Percentiles rank a stretch among this genome's conserved stretches.
Conservation (phyloP, 2,113 vertebrate species). For the Mesoclemmys tuberculata region DNA sequence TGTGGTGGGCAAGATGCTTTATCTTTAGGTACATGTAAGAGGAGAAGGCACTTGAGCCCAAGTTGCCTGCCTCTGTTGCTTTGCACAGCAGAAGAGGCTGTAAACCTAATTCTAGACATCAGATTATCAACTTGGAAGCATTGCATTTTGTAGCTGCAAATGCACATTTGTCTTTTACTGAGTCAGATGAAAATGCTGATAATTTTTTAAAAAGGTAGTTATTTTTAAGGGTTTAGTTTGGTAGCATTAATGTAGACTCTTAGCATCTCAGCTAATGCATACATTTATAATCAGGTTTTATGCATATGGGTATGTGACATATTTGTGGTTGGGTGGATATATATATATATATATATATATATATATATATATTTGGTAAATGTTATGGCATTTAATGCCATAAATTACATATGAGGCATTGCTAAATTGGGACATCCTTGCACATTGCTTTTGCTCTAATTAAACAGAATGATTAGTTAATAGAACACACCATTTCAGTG, state of each 20-base stretch:
- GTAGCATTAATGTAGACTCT: not conserved
- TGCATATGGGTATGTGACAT: rapidly evolving
- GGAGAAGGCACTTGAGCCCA: not conserved
- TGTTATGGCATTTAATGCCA: not conserved
- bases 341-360: not conserved
- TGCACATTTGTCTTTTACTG: rapidly evolving
- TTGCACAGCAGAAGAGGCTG: not conserved
- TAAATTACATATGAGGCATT: rapidly evolving
- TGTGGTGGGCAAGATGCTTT: rapidly evolving
- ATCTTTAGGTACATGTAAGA: not conserved
- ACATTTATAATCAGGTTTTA: not conserved
- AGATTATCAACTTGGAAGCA: not conserved
- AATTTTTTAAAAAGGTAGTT: not conserved
- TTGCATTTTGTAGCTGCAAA: not conserved
- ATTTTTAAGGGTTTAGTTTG: not conserved
- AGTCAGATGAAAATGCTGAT: not conserved
- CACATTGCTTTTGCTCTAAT: not conserved
- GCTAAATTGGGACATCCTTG: rapidly evolving
- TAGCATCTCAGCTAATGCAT: not conserved
- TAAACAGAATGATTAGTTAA: not conserved
- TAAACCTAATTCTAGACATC: not conserved
- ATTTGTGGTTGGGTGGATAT: not conserved
- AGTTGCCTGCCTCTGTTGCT: not conserved
- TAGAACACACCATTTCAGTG: not conserved
- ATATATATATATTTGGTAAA: not conserved